Percentiles rank a stretch among this genome's conserved stretches.
These are phyloP conservation scores for Laterallus jamaicensis DNA, from an alignment of 2,113 vertebrate species.

Conservation along the genomic window DNA sequence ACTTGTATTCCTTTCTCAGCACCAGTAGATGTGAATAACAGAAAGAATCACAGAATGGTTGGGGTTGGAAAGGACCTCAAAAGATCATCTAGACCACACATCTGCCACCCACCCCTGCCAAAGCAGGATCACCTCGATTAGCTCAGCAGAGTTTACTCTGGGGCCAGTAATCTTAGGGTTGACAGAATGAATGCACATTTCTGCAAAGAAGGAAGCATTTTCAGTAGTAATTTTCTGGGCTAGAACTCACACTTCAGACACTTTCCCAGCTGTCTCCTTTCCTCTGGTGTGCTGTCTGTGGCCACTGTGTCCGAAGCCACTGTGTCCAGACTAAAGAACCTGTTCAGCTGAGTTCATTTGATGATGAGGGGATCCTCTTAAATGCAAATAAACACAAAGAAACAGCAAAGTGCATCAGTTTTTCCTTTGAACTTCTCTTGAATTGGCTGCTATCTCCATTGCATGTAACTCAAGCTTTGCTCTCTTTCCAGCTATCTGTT, in stretches of 20 bases:
- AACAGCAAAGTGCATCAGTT: neutral
- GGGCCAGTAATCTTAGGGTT: neutral
- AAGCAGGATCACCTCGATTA: too few relatives aligned
- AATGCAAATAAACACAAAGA: neutral
- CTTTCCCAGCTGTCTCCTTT: neutral
- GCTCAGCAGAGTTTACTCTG: neutral
- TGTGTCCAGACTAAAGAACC: neutral
- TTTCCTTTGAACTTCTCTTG: neutral
- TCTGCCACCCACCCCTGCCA: too few relatives aligned
- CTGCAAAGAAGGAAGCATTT: neutral
- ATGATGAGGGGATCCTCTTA: neutral
- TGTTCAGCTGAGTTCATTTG: neutral
- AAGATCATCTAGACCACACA: too few relatives aligned
- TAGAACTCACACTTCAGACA: neutral
- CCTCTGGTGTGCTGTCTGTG: neutral
- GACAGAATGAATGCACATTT: neutral
- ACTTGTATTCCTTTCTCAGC: neutral
- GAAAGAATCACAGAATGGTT: neutral
- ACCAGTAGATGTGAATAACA: neutral
- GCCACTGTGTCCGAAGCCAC: neutral
- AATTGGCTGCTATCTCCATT: neutral
- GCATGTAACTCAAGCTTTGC: conserved; percentile 15
- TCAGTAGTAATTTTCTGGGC: neutral
- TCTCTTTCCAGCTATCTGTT: conserved; percentile 87
- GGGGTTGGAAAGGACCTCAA: too few relatives aligned